phyloP scores from a whole-genome alignment of 2,888 invertebrate species.

The Polyploca ridens region DNA sequence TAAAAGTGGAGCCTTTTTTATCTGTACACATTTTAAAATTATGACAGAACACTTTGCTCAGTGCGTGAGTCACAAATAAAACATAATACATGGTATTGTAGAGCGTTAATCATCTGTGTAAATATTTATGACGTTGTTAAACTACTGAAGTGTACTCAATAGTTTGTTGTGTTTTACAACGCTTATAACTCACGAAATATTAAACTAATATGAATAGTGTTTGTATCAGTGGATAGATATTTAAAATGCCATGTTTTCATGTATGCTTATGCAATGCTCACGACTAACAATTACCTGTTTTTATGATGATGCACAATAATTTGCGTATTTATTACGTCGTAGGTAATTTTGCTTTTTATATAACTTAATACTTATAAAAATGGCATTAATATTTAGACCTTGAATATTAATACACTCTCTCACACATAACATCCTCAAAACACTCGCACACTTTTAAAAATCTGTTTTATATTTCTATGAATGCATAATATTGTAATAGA shows the following conservation, averaged over 20 bases:
- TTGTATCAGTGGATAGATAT: neutral
- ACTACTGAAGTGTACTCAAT: slow-evolving; percentile 26
- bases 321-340: no score
- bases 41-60: slow-evolving; percentile 21
- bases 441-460: no score
- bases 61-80: slow-evolving; percentile 55
- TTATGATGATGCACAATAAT: neutral
- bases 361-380: no score
- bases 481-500: no score
- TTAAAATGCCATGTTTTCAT: neutral
- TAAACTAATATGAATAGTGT: neutral
- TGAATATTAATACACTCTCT: no score
- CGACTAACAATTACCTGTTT: neutral
- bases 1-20: slow-evolving; percentile 27
- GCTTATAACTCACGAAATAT: neutral
- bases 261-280: neutral
- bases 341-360: no score
- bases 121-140: slow-evolving; percentile 41
- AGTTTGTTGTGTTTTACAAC: slow-evolving; percentile 11
- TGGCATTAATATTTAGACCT: no score
- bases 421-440: no score
- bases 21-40: slow-evolving; percentile 24
- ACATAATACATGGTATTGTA: slow-evolving; percentile 33
- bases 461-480: no score
- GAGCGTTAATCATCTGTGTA: slow-evolving; percentile 64